A percentile compares a stretch with the other conserved stretches of the same genome.
Conservation (phyloP, 1,140 invertebrate species). For the Sogatella furcifera region DNA sequence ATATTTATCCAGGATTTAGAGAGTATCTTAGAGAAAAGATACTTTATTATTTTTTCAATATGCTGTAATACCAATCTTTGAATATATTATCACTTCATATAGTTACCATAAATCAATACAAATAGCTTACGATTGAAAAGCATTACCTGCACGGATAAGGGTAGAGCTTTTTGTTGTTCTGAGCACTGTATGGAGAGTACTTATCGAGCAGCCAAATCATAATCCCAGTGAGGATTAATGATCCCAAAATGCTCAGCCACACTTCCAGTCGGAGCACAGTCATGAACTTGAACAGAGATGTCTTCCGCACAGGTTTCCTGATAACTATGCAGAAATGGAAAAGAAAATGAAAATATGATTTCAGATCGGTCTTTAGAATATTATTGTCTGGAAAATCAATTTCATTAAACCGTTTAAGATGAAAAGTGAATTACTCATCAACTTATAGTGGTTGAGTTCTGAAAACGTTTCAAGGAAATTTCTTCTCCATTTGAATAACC, state of each 20-base stretch:
- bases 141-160: constrained; percentile 65
- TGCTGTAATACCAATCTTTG: too few species aligned
- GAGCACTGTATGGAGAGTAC: constrained; percentile 78
- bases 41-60: too few species aligned
- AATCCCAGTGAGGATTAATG: constrained; percentile 67
- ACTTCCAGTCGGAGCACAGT: constrained; percentile 77
- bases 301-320: constrained; percentile 67
- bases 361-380: not conserved
- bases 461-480: too few species aligned
- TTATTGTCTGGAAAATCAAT: not conserved
- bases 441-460: too few species aligned
- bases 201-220: constrained; percentile 83
- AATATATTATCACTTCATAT: not conserved
- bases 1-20: too few species aligned
- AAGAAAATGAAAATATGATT: not conserved
- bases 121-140: not conserved
- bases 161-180: constrained; percentile 71
- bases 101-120: not conserved
- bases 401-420: too few species aligned
- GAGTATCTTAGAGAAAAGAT: too few species aligned
- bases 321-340: constrained; percentile 49
- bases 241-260: constrained; percentile 78
- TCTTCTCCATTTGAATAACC: too few species aligned
- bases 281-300: constrained; percentile 87
- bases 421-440: too few species aligned